Percentiles rank a stretch among this genome's conserved stretches.
Evolutionary conservation across 1,140 invertebrate genomes (phyloP).

Genomic region (Lepidotrigona ventralis): DNA sequence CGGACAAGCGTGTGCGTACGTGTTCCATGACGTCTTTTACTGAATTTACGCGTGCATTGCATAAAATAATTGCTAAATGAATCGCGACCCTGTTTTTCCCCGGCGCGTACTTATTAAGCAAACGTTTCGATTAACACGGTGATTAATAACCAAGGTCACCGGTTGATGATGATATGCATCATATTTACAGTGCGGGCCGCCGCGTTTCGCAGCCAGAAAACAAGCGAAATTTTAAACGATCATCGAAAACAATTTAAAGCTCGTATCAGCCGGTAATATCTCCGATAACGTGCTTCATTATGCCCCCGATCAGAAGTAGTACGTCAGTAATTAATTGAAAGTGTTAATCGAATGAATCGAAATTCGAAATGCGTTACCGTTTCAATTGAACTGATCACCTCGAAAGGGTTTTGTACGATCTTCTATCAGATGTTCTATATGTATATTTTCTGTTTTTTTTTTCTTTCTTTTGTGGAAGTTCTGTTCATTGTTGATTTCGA

Average conservation of each 20-base stretch:
- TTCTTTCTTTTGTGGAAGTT: neutral
- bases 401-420: neutral
- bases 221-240: slow-evolving; percentile 47
- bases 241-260: slow-evolving; percentile 50
- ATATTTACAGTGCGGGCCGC: slow-evolving; percentile 37
- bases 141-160: slow-evolving; percentile 67
- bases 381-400: slow-evolving; percentile 13
- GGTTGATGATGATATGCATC: slow-evolving; percentile 48
- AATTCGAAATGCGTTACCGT: slow-evolving; percentile 20
- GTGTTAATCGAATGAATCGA: slow-evolving; percentile 44
- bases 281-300: slow-evolving; percentile 37
- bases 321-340: slow-evolving; percentile 44
- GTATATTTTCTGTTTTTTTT: neutral
- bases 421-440: no score
- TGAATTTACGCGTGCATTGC: slow-evolving; percentile 42
- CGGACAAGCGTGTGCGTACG: neutral
- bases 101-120: slow-evolving; percentile 62
- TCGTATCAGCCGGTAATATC: slow-evolving; percentile 37
- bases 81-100: slow-evolving; percentile 62
- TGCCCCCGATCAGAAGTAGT: slow-evolving; percentile 35
- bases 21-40: slow-evolving; percentile 41
- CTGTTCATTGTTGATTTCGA: neutral
- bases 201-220: slow-evolving; percentile 17
- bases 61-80: slow-evolving; percentile 68
- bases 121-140: slow-evolving; percentile 66